These are phyloP conservation scores for Physeter macrocephalus DNA, from an alignment of 2,113 vertebrate genomes.

Conservation along the genomic window DNA sequence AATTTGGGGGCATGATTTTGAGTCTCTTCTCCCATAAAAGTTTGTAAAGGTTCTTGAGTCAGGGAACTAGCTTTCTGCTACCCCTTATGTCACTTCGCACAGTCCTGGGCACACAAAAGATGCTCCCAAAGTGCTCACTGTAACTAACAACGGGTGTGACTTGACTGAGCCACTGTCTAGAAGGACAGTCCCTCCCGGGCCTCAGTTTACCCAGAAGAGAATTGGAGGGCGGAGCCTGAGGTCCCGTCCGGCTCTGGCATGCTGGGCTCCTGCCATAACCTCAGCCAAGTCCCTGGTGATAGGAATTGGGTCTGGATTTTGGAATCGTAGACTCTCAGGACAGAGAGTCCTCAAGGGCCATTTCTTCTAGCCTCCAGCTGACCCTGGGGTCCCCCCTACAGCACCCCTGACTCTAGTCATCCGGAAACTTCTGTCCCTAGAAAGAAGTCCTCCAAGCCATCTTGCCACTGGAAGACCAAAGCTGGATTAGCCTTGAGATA, in stretches of 20 bases:
- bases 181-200: neutral
- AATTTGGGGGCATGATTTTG: neutral
- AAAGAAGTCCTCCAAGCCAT: neutral
- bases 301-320: neutral
- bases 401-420: neutral
- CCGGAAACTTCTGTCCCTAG: neutral
- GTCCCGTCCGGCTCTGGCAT: neutral
- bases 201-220: neutral
- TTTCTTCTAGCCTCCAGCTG: neutral
- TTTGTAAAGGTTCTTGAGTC: neutral
- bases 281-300: neutral
- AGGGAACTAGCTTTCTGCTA: neutral
- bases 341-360: neutral
- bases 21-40: neutral
- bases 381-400: neutral
- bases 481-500: neutral
- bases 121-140: neutral
- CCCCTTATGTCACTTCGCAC: neutral
- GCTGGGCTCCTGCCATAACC: neutral
- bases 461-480: neutral
- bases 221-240: too few relatives aligned
- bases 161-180: neutral
- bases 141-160: neutral
- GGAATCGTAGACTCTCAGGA: neutral
- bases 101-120: neutral